Evolutionary conservation across 2,888 invertebrate species (phyloP).

Genomic region (Drosophila niveifrons): DNA sequence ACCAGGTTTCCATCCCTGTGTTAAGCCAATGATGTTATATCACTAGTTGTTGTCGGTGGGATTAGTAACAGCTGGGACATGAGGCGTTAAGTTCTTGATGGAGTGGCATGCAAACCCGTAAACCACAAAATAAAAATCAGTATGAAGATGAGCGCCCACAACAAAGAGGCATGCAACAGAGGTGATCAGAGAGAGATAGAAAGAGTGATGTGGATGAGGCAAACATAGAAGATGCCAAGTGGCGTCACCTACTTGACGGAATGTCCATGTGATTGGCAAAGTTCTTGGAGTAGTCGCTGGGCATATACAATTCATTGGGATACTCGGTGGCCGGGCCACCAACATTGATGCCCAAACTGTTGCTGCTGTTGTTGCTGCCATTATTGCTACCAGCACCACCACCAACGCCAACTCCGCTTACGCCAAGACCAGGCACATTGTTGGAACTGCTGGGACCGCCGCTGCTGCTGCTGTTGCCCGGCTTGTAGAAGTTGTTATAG

Average conservation of each 20-base stretch:
- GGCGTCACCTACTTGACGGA: slow-evolving; percentile 84
- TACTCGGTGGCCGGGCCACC: slow-evolving; percentile 77
- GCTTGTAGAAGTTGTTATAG: slow-evolving; percentile 83
- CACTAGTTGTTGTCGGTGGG: not conserved
- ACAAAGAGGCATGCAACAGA: slow-evolving; percentile 58
- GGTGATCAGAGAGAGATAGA: slow-evolving; percentile 1
- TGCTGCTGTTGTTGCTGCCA: slow-evolving; percentile 34
- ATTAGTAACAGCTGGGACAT: slow-evolving; percentile 32
- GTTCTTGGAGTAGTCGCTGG: slow-evolving; percentile 84
- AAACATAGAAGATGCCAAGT: slow-evolving; percentile 14
- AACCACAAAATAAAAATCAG: slow-evolving; percentile 14
- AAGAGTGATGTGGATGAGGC: not conserved
- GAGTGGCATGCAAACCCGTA: slow-evolving; percentile 17
- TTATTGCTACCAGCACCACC: slow-evolving; percentile 43
- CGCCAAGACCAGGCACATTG: slow-evolving; percentile 36
- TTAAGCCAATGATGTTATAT: slow-evolving; percentile 13
- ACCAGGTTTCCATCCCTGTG: slow-evolving; percentile 48
- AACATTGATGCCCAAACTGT: slow-evolving; percentile 28
- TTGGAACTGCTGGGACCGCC: slow-evolving; percentile 51
- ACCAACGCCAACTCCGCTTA: slow-evolving; percentile 15
- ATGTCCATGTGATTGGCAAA: slow-evolving; percentile 86
- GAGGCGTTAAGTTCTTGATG: slow-evolving; percentile 20
- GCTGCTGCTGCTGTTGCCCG: slow-evolving; percentile 51
- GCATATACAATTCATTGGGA: slow-evolving; percentile 84
- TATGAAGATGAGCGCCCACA: not conserved